Base-by-base conservation (phyloP, 2,888 invertebrate genomes). In the Cyrtodaria siliqua region DNA sequence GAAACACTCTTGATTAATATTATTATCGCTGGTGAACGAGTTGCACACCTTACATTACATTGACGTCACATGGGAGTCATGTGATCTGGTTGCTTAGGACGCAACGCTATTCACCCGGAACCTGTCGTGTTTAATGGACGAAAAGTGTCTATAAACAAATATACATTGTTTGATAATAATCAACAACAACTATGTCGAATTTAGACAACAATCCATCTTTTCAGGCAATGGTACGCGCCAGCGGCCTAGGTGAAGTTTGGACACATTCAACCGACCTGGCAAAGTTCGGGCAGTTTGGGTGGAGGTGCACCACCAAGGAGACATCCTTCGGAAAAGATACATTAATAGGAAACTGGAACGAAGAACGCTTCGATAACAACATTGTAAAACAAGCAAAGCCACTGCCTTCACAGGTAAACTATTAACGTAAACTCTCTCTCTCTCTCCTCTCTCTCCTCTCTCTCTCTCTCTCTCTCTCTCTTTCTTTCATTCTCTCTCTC, bases 341-440 rank as follows among this genome's bases (percentile, higher is more conserved):
- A 2, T 79, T 92, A 49, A 83, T 92, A 29, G 92, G 92, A 53
- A 92, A 92, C 79, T 92, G 91, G 90, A 88, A 87, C 56, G 92
- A 92, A 63, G 87, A 92, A 29, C 69, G 87, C 66, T 90, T 87
- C 72, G 92, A 92, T 69, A 83, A 90, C 20, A 79, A 82, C 18
- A 76, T 89, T 52, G 75, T 78, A 24, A 87, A 83, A 62, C 77
- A 86, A 53, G 84, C 89, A 6, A 89, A 90, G 76, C 83, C 85
- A 24, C 75, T 92, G 42, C 91, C 92, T 24, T 91, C 92, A 6
- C 91, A 91, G 87, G 92, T 91, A 82, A 40, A 70, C 50, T 57
- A 2, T 8, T 8, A 4, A 33, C 33, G 12, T 33, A 8, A 8
- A 33, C 61, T 27, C 44, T 49, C 26, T 16, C 23, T 49, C 47